Evolutionary conservation across 2,888 invertebrate species (phyloP).

Genomic region (Nemotelus nigrinus): DNA sequence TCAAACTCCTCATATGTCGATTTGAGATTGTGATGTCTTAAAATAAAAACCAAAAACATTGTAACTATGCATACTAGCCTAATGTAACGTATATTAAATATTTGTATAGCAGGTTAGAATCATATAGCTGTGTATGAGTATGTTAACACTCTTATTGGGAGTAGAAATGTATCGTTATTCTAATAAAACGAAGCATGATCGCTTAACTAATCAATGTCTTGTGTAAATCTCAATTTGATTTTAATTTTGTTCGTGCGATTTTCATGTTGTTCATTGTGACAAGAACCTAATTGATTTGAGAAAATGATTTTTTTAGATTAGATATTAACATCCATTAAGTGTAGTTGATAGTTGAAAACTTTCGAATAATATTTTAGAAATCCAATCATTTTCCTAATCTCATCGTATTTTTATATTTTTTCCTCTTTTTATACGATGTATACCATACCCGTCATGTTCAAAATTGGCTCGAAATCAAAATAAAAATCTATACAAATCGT

Average conservation of each 20-base stretch:
- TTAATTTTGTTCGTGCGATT: not conserved
- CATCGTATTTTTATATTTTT: no score
- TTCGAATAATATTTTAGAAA: no score
- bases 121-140: slow-evolving; percentile 1
- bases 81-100: not conserved
- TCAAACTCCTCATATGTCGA: slow-evolving; percentile 21
- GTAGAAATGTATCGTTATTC: slow-evolving; percentile 2
- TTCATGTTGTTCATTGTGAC: slow-evolving; percentile 1
- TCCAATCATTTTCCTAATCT: no score
- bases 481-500: no score
- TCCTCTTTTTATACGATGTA: no score
- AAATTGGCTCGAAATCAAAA: no score
- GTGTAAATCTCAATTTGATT: slow-evolving; percentile 1
- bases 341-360: no score
- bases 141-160: slow-evolving; percentile 19
- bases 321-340: no score
- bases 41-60: not conserved
- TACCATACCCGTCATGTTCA: no score
- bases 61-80: not conserved
- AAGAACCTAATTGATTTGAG: not conserved
- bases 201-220: slow-evolving; percentile 2
- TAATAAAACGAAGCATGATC: not conserved
- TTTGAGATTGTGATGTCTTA: slow-evolving; percentile 51
- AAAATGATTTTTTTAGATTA: no score
- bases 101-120: slow-evolving; percentile 5